Conservation (phyloP, 2,888 invertebrate genomes). For the Caenorhabditis wallacei region DNA sequence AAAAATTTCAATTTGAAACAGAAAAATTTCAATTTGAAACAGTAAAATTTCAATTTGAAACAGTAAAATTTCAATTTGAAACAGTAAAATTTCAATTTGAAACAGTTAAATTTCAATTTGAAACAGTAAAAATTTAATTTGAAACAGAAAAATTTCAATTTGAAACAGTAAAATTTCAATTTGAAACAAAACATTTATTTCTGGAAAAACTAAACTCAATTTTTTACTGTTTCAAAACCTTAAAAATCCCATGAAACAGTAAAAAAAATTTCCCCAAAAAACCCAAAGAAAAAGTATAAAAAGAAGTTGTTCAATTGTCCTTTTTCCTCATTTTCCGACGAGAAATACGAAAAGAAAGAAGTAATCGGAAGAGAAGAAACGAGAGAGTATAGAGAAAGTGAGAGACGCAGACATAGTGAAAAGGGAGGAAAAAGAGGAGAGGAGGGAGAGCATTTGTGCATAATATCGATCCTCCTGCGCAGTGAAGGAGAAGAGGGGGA, state of each 20-base stretch:
- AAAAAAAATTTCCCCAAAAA: background rate
- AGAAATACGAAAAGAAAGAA: slow-evolving; percentile 24
- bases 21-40: too few relatives aligned
- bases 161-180: too few relatives aligned
- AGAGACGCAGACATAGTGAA: slow-evolving; percentile 23
- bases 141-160: too few relatives aligned
- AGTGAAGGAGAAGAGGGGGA: background rate
- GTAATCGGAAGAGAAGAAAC: slow-evolving; percentile 32
- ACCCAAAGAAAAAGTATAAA: slow-evolving; percentile 11
- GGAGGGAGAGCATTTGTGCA: slow-evolving; percentile 26
- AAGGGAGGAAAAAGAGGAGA: background rate
- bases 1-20: background rate
- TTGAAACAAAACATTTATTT: too few relatives aligned
- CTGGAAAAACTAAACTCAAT: background rate
- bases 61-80: too few relatives aligned
- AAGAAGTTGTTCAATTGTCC: background rate
- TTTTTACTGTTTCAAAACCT: too few relatives aligned
- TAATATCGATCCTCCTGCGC: slow-evolving; percentile 44
- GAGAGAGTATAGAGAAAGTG: slow-evolving; percentile 18
- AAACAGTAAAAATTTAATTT: too few relatives aligned
- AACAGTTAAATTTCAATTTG: too few relatives aligned
- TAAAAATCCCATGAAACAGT: too few relatives aligned
- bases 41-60: too few relatives aligned
- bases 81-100: too few relatives aligned
- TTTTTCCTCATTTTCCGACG: slow-evolving; percentile 2